Percentiles rank a stretch among this genome's conserved stretches.
Conservation (phyloP, 2,113 vertebrate species). For the Sclerurus mexicanus region DNA sequence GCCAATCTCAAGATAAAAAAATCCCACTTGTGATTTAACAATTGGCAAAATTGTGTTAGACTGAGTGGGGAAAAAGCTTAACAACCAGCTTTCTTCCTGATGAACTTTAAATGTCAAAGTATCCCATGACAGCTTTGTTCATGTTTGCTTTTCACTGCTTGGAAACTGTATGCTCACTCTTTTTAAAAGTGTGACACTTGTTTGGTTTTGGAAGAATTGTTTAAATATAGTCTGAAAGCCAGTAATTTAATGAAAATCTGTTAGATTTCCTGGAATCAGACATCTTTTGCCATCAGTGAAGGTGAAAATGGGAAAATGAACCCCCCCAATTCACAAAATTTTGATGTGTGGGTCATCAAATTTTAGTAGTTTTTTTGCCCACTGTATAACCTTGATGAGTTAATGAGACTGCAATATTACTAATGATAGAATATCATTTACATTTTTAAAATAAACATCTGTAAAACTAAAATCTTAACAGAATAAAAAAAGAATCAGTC, state of each 20-base stretch:
- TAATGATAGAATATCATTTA: background rate
- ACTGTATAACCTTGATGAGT: background rate
- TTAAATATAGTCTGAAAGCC: background rate
- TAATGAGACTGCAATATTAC: background rate
- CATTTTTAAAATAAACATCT: background rate
- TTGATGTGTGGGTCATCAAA: background rate
- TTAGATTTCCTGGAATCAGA: background rate
- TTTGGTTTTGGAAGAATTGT: background rate
- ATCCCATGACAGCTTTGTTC: background rate
- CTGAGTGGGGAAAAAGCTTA: background rate
- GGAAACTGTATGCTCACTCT: background rate
- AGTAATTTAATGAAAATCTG: background rate
- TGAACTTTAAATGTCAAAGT: constrained; percentile 2
- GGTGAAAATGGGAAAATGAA: background rate
- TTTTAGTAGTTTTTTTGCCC: background rate
- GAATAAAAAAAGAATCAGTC: background rate
- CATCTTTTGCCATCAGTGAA: background rate
- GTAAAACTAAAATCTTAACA: background rate
- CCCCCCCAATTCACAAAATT: background rate
- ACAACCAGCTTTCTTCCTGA: background rate
- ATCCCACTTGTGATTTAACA: background rate
- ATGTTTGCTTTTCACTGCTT: background rate
- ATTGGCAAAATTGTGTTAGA: background rate
- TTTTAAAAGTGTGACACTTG: background rate
- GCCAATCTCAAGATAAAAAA: background rate